Evolutionary conservation across 1,140 invertebrate genomes (phyloP), one percentile per base, ranked within the genome.

Genomic region (Pararge aegeria): DNA sequence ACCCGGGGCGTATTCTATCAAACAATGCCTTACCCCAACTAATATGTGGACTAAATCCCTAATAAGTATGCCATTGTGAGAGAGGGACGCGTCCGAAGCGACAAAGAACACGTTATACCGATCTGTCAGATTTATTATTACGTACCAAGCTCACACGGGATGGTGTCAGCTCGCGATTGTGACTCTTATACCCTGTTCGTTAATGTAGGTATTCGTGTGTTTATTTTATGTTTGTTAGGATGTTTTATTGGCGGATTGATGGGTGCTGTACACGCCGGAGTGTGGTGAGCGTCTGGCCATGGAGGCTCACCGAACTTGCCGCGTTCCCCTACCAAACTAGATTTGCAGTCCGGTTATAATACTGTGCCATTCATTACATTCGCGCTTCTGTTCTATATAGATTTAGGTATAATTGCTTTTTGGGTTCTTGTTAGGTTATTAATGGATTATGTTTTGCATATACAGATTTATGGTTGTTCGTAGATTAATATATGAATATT

Each of bases 11-110:
- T 70, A 89, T 89, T 87, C 84, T 85, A 89, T 87, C 86, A 86
- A 89, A 89, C 86, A 89, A 89, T 86, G 64, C 74, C 80, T 80
- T 85, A 69, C 84, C 84, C 86, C 80, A 87, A 87, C 86, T 89
- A 89, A 87, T 89, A 89, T 87, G 83, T 86, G 83, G 81, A 86
- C 86, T 89, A 89, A 89, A 87, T 87, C 86, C 86, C 86, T 89
- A 89, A 89, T 89, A 89, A 89, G 84, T 89, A 87, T 86, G 83
- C 84, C 84, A 89, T 87, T 89, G 84, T 87, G 73, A 79, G 83
- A 89, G 83, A 89, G 86, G 83, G 84, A 86, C 81, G 78, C 74
- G 76, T 78, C 76, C 64, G 69, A 78, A 80, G 77, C 83, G 80
- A 87, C 84, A 89, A 87, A 87, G 84, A 83, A 84, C 84, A 85